A percentile compares a stretch with the other conserved stretches of the same genome.
Conservation (phyloP, 2,113 vertebrate genomes). For the Megaceryle maxima region DNA sequence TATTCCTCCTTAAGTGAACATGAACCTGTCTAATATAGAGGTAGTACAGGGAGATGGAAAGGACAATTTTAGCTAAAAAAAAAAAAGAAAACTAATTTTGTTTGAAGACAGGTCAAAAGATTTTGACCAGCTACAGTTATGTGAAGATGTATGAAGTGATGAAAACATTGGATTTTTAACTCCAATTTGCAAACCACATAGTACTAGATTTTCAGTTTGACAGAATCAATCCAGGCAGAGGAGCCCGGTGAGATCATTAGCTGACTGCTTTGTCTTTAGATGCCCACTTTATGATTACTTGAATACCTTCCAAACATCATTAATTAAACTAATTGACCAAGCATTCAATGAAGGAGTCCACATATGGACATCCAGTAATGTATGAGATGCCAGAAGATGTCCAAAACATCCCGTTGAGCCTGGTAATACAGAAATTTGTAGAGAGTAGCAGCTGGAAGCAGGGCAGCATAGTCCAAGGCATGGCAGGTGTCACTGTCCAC, state of each 20-base stretch:
- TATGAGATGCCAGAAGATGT: background rate
- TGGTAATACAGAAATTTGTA: background rate
- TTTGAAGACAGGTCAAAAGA: background rate
- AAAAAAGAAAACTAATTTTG: background rate
- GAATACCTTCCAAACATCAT: background rate
- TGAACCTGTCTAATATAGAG: background rate
- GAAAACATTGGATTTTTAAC: background rate
- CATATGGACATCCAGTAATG: background rate
- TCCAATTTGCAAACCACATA: background rate
- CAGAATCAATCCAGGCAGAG: background rate
- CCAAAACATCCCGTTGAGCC: background rate
- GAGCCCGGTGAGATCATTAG: background rate
- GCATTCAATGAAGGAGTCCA: background rate
- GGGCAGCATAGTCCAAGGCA: background rate
- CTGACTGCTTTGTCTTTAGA: background rate
- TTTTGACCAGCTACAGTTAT: background rate
- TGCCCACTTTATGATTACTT: background rate
- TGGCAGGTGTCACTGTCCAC: background rate
- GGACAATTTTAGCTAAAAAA: background rate
- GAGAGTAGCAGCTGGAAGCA: background rate
- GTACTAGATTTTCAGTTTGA: background rate
- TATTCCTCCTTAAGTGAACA: background rate
- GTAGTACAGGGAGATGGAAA: background rate
- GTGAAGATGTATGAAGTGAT: background rate
- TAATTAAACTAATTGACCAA: background rate